Percentiles rank a stretch among this genome's conserved stretches.
phyloP scores from a whole-genome alignment of 1,140 invertebrate species.

The Calosoma granatense region DNA sequence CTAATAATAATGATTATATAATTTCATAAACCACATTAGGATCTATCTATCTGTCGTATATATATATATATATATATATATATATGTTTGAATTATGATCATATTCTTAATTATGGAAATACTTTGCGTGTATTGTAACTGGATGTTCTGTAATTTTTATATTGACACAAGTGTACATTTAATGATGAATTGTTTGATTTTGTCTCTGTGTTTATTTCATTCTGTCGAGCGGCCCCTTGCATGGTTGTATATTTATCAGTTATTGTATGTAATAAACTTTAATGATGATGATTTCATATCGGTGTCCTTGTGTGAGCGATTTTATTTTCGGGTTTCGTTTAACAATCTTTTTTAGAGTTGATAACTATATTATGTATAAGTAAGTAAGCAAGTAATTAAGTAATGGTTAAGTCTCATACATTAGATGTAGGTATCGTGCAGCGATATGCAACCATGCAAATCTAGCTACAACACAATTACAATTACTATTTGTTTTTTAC shows the following conservation, averaged over 20 bases:
- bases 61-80: too few relatives aligned
- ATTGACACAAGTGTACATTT: slow-evolving; percentile 2
- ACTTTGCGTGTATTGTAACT: not conserved
- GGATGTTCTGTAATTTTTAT: slow-evolving; percentile 6
- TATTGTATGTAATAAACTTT: slow-evolving; percentile 3
- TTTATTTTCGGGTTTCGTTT: too few relatives aligned
- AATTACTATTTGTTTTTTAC: not conserved
- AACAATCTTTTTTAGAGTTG: too few relatives aligned
- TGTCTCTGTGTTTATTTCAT: not conserved
- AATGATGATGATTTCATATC: too few relatives aligned
- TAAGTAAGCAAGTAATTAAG: too few relatives aligned
- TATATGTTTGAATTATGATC: not conserved
- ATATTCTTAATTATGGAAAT: slow-evolving; percentile 2
- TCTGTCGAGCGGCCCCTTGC: not conserved
- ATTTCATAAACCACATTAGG: not conserved
- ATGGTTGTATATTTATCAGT: slow-evolving; percentile 9
- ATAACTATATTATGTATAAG: too few relatives aligned
- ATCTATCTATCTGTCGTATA: too few relatives aligned
- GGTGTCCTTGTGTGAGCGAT: too few relatives aligned
- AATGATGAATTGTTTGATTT: too few relatives aligned
- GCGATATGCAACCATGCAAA: not conserved
- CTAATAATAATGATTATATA: not conserved
- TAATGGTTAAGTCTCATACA: too few relatives aligned
- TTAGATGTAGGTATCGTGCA: too few relatives aligned
- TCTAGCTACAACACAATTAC: not conserved